Evolutionary conservation across 2,888 invertebrate genomes (phyloP).

Genomic region (Leucoma salicis): DNA sequence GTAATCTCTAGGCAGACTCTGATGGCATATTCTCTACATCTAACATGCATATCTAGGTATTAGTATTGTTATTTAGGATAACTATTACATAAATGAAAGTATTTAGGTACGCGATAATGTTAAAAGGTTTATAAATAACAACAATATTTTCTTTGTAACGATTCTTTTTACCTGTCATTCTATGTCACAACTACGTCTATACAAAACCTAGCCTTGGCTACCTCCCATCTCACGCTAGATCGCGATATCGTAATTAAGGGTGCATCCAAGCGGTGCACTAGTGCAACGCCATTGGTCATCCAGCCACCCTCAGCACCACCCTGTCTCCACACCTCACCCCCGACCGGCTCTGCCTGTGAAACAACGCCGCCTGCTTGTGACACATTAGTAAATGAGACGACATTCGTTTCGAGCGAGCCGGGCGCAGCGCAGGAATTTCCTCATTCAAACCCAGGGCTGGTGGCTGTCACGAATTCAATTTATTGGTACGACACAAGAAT

Average conservation of each 20-base stretch:
- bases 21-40: no score
- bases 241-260: slow-evolving; percentile 63
- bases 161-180: no score
- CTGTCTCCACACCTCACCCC: slow-evolving; percentile 24
- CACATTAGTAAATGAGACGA: slow-evolving; percentile 83
- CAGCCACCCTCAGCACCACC: slow-evolving; percentile 11
- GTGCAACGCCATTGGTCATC: slow-evolving; percentile 70
- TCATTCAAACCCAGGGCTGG: slow-evolving; percentile 43
- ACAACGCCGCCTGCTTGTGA: slow-evolving; percentile 81
- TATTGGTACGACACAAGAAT: slow-evolving; percentile 5
- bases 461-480: slow-evolving; percentile 26
- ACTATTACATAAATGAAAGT: no score
- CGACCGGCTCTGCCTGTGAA: slow-evolving; percentile 51
- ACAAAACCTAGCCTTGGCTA: no score
- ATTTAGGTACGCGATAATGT: no score
- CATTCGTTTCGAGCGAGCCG: slow-evolving; percentile 79
- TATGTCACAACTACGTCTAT: no score
- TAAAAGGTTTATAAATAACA: no score
- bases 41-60: no score
- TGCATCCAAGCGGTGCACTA: slow-evolving; percentile 53
- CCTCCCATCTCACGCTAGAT: slow-evolving; percentile 25
- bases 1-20: no score
- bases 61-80: no score
- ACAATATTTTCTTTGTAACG: no score
- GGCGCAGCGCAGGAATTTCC: slow-evolving; percentile 67